A percentile compares a stretch with the other conserved stretches of the same genome.
phyloP scores from a whole-genome alignment of 35 echinoderm and acorn worm genomes.

The Amphiura filiformis region DNA sequence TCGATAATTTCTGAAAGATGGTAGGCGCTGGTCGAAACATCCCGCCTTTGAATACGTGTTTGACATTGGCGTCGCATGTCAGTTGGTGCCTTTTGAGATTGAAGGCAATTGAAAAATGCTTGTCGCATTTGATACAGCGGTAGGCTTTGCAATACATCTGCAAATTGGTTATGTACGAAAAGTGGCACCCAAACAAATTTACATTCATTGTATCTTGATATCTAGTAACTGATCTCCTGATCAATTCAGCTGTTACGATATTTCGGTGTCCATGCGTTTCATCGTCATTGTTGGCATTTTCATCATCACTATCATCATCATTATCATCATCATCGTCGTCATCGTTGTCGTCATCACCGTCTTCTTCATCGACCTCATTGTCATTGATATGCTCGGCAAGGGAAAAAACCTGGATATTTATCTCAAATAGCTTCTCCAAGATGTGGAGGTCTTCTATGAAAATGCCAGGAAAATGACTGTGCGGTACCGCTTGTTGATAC shows the following conservation, averaged over 20 bases:
- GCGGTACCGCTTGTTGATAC: neutral
- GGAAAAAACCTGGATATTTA: conserved; percentile 27
- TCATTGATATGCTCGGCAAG: neutral
- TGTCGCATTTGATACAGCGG: neutral
- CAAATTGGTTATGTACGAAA: neutral
- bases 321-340: neutral
- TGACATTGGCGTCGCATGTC: conserved; percentile 11
- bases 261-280: neutral
- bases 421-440: conserved; percentile 4
- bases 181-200: conserved; percentile 3
- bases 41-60: conserved; percentile 29
- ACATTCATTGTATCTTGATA: neutral
- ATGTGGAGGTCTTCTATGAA: neutral
- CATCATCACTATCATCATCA: neutral
- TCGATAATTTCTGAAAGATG: conserved; percentile 25
- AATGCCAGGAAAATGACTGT: neutral
- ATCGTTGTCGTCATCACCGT: neutral
- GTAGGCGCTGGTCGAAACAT: conserved; percentile 13
- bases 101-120: neutral
- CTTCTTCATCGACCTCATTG: neutral
- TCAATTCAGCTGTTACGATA: neutral
- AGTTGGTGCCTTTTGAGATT: neutral
- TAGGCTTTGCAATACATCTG: neutral
- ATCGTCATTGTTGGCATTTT: neutral
- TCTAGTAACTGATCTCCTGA: neutral